phyloP scores from a whole-genome alignment of 2,113 vertebrate genomes.

The Grammomys dolichurus region DNA sequence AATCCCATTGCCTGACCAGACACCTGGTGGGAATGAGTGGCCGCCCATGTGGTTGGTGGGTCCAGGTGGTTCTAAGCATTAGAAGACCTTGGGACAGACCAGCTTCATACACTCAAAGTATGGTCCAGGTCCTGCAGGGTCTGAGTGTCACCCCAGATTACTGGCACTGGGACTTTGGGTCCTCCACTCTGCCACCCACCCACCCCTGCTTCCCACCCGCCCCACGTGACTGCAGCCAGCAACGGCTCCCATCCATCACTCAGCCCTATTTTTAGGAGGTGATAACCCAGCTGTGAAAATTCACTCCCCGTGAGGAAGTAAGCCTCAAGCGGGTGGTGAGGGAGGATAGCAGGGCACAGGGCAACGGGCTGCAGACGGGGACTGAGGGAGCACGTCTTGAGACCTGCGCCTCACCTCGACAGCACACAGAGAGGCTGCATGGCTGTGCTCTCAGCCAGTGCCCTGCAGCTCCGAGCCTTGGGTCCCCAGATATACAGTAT shows the following conservation, averaged over 20 bases:
- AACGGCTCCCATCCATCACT: conserved; percentile 73
- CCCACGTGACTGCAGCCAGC: background rate
- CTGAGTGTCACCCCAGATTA: background rate
- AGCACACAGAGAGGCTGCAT: background rate
- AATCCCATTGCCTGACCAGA: accelerated
- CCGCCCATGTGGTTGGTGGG: background rate
- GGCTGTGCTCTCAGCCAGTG: background rate
- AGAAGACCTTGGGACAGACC: background rate
- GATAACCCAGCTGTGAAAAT: conserved; percentile 81
- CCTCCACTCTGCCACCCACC: background rate
- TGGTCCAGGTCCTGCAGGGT: background rate
- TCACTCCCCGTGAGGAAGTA: conserved; percentile 50
- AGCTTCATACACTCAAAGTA: background rate
- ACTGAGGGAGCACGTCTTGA: background rate
- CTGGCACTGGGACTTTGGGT: background rate
- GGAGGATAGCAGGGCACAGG: background rate
- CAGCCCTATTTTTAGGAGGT: conserved; percentile 80
- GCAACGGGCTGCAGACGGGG: background rate
- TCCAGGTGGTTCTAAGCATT: background rate
- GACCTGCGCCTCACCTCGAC: background rate
- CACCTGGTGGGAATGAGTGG: background rate
- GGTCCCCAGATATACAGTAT: background rate
- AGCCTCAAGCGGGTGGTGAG: background rate
- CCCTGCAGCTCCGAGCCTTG: background rate
- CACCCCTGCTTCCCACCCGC: background rate